phyloP scores from a whole-genome alignment of 2,888 invertebrate genomes.

The Callosobruchus maculatus region DNA sequence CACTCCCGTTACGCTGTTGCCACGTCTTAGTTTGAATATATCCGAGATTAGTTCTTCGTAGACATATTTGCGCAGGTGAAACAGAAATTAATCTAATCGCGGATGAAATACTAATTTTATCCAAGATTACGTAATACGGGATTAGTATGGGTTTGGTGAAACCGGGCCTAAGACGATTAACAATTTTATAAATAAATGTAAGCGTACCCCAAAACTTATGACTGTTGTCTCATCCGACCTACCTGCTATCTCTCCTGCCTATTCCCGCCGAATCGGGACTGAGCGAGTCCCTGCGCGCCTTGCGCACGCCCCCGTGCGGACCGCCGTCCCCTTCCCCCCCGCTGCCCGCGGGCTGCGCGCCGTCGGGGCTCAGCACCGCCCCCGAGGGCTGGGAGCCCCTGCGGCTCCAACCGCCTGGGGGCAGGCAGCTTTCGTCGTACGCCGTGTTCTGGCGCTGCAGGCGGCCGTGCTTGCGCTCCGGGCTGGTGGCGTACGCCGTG shows the following conservation, averaged over 20 bases:
- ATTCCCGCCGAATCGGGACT: constrained; percentile 85
- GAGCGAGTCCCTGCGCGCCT: constrained; percentile 79
- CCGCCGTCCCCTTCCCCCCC: constrained; percentile 62
- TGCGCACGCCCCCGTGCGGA: constrained; percentile 59
- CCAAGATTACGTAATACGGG: too few species aligned
- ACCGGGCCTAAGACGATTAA: too few species aligned
- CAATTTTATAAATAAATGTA: too few species aligned
- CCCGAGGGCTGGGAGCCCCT: constrained; percentile 75
- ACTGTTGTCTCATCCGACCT: too few species aligned
- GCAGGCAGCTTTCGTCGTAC: constrained; percentile 79
- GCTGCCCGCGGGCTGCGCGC: constrained; percentile 73
- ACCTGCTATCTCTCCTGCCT: constrained; percentile 65
- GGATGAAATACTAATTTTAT: too few species aligned
- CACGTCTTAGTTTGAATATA: too few species aligned
- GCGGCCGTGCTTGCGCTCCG: constrained; percentile 55
- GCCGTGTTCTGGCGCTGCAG: constrained; percentile 85
- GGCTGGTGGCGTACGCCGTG: constrained; percentile 55
- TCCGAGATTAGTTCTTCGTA: too few species aligned
- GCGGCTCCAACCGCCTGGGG: constrained; percentile 58
- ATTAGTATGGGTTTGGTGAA: too few species aligned
- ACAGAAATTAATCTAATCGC: too few species aligned
- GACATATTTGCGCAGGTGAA: too few species aligned
- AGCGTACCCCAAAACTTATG: too few species aligned
- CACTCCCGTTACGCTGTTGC: too few species aligned
- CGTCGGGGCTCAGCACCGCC: constrained; percentile 70